Conservation (phyloP, 1,140 invertebrate genomes). For the Drosophila arizonae region DNA sequence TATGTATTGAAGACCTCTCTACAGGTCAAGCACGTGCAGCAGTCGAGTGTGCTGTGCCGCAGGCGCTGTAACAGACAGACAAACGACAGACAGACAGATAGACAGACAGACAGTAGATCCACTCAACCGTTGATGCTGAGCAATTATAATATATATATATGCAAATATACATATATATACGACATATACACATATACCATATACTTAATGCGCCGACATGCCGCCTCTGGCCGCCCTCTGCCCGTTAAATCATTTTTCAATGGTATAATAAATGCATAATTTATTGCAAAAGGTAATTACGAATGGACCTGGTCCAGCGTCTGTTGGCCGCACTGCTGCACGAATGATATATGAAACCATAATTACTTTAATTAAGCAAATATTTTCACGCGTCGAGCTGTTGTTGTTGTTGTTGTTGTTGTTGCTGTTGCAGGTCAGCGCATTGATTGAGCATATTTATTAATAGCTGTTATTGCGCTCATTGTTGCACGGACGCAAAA, state of each 20-base stretch:
- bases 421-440: conserved; percentile 27
- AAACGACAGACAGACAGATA: too few species aligned
- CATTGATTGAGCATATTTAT: conserved; percentile 79
- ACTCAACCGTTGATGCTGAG: too few species aligned
- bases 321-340: conserved; percentile 16
- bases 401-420: conserved; percentile 13
- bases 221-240: neutral
- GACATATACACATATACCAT: too few species aligned
- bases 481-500: conserved; percentile 19
- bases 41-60: too few species aligned
- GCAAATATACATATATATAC: too few species aligned
- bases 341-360: conserved; percentile 76
- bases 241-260: neutral
- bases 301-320: conserved; percentile 24
- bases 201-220: too few species aligned
- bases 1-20: too few species aligned
- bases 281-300: conserved; percentile 79
- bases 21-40: too few species aligned
- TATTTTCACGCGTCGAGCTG: conserved; percentile 67
- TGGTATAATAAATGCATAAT: conserved; percentile 67
- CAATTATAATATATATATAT: too few species aligned
- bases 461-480: conserved; percentile 70
- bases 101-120: too few species aligned
- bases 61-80: too few species aligned
- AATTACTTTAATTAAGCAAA: conserved; percentile 81